A percentile compares a stretch with the other conserved stretches of the same genome.
These are phyloP conservation scores for Lerema accius DNA, from an alignment of 1,140 invertebrate genomes.

Conservation along the genomic window DNA sequence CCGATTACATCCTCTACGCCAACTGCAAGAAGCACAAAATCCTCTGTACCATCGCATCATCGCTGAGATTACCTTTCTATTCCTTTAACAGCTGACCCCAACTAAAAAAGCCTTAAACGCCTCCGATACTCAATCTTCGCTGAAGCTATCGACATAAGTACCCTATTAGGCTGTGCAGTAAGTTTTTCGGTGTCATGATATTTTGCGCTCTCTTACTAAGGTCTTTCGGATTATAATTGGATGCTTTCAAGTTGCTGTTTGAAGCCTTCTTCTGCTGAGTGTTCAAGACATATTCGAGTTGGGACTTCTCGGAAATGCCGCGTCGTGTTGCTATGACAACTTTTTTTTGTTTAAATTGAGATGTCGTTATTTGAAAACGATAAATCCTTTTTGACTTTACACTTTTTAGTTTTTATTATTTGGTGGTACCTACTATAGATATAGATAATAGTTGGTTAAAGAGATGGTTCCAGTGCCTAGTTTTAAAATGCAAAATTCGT, in stretches of 20 bases:
- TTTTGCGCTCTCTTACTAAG: slow-evolving; percentile 4
- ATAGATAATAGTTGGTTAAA: background rate
- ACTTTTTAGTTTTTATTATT: slow-evolving; percentile 18
- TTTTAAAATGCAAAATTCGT: too few relatives aligned
- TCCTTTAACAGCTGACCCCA: slow-evolving; percentile 57
- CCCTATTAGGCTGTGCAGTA: slow-evolving; percentile 57
- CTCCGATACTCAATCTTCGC: slow-evolving; percentile 66
- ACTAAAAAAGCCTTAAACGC: slow-evolving; percentile 54
- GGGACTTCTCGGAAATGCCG: slow-evolving; percentile 62
- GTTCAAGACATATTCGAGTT: slow-evolving; percentile 55
- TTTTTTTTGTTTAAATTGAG: slow-evolving; percentile 61
- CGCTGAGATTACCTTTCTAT: slow-evolving; percentile 57
- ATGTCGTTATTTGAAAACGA: slow-evolving; percentile 54
- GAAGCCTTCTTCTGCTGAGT: slow-evolving; percentile 42
- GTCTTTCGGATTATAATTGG: slow-evolving; percentile 10
- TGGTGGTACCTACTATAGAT: background rate
- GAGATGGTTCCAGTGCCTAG: too few relatives aligned
- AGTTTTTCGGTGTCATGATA: slow-evolving; percentile 8
- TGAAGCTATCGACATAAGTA: slow-evolving; percentile 66
- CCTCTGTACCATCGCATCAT: slow-evolving; percentile 2
- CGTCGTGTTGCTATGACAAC: slow-evolving; percentile 54
- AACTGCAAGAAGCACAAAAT: slow-evolving; percentile 26
- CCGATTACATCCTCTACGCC: slow-evolving; percentile 36
- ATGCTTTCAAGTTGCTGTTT: slow-evolving; percentile 13
- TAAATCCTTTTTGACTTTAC: slow-evolving; percentile 40